Conservation (phyloP, 2,888 invertebrate genomes). For the Exephanes ischioxanthus region DNA sequence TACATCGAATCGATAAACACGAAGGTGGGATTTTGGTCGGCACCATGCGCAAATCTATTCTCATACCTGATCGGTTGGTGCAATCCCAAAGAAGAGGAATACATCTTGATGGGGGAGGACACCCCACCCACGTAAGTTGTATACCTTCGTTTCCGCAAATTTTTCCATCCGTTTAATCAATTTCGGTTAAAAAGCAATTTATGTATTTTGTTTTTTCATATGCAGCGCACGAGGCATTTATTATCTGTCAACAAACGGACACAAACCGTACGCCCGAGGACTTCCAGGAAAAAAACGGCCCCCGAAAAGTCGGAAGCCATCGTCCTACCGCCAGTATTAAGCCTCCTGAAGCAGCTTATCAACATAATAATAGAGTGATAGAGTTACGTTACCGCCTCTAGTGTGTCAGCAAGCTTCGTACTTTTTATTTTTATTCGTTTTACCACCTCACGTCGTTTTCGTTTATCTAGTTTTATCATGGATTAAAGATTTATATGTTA, state of each 20-base stretch:
- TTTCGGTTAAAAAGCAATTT: background rate
- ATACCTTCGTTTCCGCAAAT: slow-evolving; percentile 9
- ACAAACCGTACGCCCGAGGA: slow-evolving; percentile 94
- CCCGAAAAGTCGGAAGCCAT: slow-evolving; percentile 83
- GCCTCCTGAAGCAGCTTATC: slow-evolving; percentile 83
- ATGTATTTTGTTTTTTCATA: slow-evolving; percentile 15
- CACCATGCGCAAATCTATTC: slow-evolving; percentile 92
- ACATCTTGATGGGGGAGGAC: slow-evolving; percentile 95
- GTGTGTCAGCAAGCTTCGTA: slow-evolving; percentile 25
- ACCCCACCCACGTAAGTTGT: slow-evolving; percentile 90
- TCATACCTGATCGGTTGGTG: slow-evolving; percentile 95
- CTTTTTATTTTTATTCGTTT: slow-evolving; percentile 20
- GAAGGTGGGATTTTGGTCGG: slow-evolving; percentile 93
- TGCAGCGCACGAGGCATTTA: slow-evolving; percentile 93
- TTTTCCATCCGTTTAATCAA: background rate
- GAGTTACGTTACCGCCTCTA: background rate
- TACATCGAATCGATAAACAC: slow-evolving; percentile 95
- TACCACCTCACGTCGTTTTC: slow-evolving; percentile 32
- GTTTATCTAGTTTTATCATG: slow-evolving; percentile 49
- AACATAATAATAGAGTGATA: slow-evolving; percentile 83
- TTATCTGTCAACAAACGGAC: slow-evolving; percentile 94
- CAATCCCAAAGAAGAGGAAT: slow-evolving; percentile 91
- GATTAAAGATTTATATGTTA: slow-evolving; percentile 42
- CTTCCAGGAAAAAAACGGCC: slow-evolving; percentile 89
- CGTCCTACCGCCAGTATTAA: slow-evolving; percentile 85